phyloP scores from a whole-genome alignment of 2,797 vertebrate species.

The Rousettus madagascariensis region DNA sequence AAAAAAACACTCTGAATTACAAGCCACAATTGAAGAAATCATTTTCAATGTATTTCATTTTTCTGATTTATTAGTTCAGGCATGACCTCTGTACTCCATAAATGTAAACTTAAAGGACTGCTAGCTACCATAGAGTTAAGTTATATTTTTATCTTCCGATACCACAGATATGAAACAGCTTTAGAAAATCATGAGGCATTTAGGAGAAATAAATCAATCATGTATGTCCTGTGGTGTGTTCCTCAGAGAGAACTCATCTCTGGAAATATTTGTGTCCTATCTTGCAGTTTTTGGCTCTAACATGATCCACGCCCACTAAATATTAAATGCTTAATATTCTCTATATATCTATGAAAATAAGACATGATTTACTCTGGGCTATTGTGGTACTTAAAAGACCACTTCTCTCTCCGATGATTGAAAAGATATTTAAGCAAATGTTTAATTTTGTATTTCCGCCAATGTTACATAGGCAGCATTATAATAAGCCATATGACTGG shows the following conservation, averaged over 20 bases:
- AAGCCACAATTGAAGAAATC: neutral
- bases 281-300: conserved; percentile 38
- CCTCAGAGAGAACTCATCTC: conserved; percentile 58
- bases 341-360: neutral
- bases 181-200: conserved; percentile 72
- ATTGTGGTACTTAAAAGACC: neutral
- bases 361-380: neutral
- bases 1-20: neutral
- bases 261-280: conserved; percentile 10
- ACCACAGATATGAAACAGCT: conserved; percentile 55
- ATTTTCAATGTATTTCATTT: neutral
- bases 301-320: neutral
- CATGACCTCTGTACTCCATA: neutral
- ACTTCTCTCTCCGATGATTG: neutral
- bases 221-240: conserved; percentile 68
- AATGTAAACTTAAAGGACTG: neutral
- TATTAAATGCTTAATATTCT: neutral
- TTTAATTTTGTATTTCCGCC: conserved; percentile 51
- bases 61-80: neutral
- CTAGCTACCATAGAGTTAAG: conserved; percentile 37
- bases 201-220: conserved; percentile 78
- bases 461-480: neutral
- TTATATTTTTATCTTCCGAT: conserved; percentile 57
- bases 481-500: conserved; percentile 37
- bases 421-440: neutral